These are phyloP conservation scores for Chironomus riparius DNA, from an alignment of 2,888 invertebrate genomes.

Conservation along the genomic window DNA sequence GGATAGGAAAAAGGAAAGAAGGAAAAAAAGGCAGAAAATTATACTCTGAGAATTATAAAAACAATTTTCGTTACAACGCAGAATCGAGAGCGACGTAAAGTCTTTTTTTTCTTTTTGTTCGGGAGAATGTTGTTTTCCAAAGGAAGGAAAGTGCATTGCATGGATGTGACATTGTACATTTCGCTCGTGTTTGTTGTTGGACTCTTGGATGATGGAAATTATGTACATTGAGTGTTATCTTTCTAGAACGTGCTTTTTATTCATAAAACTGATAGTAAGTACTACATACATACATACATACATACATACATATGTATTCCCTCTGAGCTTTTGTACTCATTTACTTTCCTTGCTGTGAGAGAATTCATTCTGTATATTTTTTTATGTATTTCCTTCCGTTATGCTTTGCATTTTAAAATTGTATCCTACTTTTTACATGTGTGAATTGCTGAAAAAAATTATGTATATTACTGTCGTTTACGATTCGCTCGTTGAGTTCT, in stretches of 20 bases:
- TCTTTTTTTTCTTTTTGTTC: background rate
- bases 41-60: background rate
- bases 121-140: background rate
- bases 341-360: background rate
- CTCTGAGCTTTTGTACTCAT: background rate
- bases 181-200: background rate
- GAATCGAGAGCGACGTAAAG: background rate
- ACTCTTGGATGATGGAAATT: background rate
- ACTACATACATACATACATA: too few species aligned
- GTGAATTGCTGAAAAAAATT: too few species aligned
- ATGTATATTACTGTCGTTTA: too few species aligned
- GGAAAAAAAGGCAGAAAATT: background rate
- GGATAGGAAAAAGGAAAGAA: background rate
- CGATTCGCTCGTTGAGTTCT: too few species aligned
- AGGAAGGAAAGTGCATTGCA: background rate
- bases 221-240: background rate
- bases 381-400: too few species aligned
- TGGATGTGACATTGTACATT: background rate
- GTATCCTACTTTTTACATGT: too few species aligned
- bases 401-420: too few species aligned
- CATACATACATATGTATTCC: too few species aligned
- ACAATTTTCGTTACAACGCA: conserved; percentile 1
- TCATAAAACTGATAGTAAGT: background rate
- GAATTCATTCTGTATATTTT: background rate
- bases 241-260: conserved; percentile 8